Conservation (phyloP, 2,888 invertebrate species). For the Arctia plantaginis region DNA sequence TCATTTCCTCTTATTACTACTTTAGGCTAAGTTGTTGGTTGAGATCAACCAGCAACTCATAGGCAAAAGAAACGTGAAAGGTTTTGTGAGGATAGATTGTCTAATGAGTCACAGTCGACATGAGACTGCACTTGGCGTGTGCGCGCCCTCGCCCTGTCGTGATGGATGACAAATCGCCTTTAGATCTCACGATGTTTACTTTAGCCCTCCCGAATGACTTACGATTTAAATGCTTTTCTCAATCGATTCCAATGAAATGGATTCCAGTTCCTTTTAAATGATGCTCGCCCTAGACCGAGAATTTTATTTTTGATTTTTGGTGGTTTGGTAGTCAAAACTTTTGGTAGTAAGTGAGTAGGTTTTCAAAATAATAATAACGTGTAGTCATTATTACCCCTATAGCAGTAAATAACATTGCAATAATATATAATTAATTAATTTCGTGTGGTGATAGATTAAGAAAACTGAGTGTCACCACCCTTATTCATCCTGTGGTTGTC, state of each 20-base stretch:
- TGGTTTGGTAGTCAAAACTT: not conserved
- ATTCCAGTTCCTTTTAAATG: constrained; percentile 44
- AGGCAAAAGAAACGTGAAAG: constrained; percentile 52
- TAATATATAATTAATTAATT: not conserved
- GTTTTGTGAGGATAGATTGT: constrained; percentile 76
- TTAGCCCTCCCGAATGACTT: constrained; percentile 64
- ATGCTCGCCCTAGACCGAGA: too few relatives aligned
- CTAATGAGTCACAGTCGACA: constrained; percentile 83
- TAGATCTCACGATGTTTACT: constrained; percentile 72
- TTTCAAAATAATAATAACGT: not conserved
- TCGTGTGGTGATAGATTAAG: too few relatives aligned
- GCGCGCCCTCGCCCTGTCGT: constrained; percentile 61
- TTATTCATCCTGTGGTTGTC: too few relatives aligned
- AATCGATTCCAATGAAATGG: constrained; percentile 47
- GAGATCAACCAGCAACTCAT: constrained; percentile 37
- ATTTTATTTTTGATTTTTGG: not conserved
- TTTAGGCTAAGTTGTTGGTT: constrained; percentile 24
- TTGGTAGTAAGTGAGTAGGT: not conserved
- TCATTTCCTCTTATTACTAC: constrained; percentile 2
- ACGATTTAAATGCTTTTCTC: constrained; percentile 62
- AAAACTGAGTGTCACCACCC: too few relatives aligned
- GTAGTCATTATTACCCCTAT: not conserved
- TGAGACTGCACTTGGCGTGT: constrained; percentile 79
- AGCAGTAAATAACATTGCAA: not conserved
- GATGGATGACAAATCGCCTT: constrained; percentile 83